A percentile compares a stretch with the other conserved stretches of the same genome.
These are phyloP conservation scores for Phymastichus coffea DNA, from an alignment of 1,140 invertebrate species.

Conservation along the genomic window DNA sequence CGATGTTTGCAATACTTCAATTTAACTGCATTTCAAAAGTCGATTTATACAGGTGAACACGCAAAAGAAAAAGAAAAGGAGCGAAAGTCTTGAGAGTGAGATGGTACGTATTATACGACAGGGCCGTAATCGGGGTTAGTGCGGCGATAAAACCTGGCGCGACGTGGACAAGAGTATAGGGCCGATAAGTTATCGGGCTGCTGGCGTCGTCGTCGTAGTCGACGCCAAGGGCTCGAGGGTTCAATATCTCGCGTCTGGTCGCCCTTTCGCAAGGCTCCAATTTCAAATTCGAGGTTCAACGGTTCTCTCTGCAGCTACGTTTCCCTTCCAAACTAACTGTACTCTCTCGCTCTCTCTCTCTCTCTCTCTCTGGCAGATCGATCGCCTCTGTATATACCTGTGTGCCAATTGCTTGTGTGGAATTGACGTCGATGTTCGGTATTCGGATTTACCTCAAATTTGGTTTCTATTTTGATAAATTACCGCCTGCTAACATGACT, in stretches of 20 bases:
- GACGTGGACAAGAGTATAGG: slow-evolving; percentile 10
- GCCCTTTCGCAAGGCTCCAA: slow-evolving; percentile 4
- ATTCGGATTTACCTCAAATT: too few species aligned
- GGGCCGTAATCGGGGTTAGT: slow-evolving; percentile 22
- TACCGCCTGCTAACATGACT: too few species aligned
- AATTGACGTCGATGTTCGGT: too few species aligned
- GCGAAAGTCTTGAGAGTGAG: too few species aligned
- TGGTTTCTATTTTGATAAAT: too few species aligned
- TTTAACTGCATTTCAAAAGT: too few species aligned
- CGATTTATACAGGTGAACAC: too few species aligned
- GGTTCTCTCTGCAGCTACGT: slow-evolving; percentile 24
- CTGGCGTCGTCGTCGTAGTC: not conserved
- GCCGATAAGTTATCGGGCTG: slow-evolving; percentile 18
- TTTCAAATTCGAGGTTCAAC: slow-evolving; percentile 7
- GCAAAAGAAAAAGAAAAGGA: too few species aligned
- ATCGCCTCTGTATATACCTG: not conserved
- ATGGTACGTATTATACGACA: slow-evolving; percentile 18
- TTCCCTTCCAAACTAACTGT: slow-evolving; percentile 18
- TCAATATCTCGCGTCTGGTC: slow-evolving; percentile 9
- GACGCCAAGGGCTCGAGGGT: not conserved
- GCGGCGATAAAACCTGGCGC: slow-evolving; percentile 14
- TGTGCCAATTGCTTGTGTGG: not conserved
- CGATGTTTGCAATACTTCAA: too few species aligned
- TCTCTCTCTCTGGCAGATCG: not conserved
- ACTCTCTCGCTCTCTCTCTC: not conserved